phyloP scores from a whole-genome alignment of 2,113 vertebrate genomes.

The Mustelus asterias region DNA sequence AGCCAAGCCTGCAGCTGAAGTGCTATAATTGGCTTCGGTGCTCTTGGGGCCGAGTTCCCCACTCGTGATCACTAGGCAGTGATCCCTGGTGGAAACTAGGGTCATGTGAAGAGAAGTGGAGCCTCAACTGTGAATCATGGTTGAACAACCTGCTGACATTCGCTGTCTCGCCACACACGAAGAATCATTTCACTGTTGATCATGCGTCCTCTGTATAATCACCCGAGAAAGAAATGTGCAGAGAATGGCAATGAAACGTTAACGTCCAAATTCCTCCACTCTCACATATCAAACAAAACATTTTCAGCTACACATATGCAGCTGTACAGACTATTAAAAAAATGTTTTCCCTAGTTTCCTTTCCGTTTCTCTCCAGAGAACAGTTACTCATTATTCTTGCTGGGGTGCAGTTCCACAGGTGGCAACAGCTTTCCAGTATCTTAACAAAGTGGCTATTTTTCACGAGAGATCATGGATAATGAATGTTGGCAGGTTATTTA shows the following conservation, averaged over 20 bases:
- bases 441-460: constrained; percentile 13
- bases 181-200: not conserved
- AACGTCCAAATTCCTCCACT: not conserved
- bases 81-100: not conserved
- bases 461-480: not conserved
- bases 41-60: not conserved
- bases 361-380: not conserved
- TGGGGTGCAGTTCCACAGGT: constrained; percentile 4
- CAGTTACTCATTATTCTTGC: not conserved
- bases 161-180: not conserved
- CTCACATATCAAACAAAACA: not conserved
- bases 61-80: not conserved
- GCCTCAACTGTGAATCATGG: not conserved
- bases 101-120: not conserved
- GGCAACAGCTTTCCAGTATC: not conserved
- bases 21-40: not conserved
- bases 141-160: not conserved
- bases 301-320: not conserved
- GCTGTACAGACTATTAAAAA: not conserved
- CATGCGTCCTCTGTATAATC: not conserved
- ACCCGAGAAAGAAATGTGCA: not conserved
- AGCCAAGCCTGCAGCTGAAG: not conserved
- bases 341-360: not conserved
- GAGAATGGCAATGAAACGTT: not conserved
- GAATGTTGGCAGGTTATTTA: not conserved